Conservation (phyloP, 2,888 invertebrate species). For the Ophioninae sp. region DNA sequence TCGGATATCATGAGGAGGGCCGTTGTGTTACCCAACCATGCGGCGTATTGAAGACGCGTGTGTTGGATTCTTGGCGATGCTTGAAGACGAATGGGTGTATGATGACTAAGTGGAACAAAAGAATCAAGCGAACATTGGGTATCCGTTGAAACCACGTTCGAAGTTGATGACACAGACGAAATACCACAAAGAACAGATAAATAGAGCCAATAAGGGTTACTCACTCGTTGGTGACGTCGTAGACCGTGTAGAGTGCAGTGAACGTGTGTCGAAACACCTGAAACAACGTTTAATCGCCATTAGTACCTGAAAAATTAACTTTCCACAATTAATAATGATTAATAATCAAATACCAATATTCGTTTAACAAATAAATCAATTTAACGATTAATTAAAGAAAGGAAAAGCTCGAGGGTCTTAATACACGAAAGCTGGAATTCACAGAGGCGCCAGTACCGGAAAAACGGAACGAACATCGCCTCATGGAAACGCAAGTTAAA, state of each 20-base stretch:
- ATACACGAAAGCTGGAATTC: too few relatives aligned
- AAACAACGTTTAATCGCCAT: constrained; percentile 76
- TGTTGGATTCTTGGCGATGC: constrained; percentile 86
- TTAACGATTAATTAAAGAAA: too few relatives aligned
- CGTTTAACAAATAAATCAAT: too few relatives aligned
- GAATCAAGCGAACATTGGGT: not conserved
- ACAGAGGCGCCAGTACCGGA: too few relatives aligned
- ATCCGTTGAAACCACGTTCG: not conserved
- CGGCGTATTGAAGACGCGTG: constrained; percentile 91
- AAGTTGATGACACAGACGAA: too few relatives aligned
- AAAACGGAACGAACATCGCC: constrained; percentile 16
- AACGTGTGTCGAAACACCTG: constrained; percentile 93
- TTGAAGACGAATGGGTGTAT: constrained; percentile 92
- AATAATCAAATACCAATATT: not conserved
- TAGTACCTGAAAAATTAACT: not conserved
- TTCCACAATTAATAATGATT: not conserved
- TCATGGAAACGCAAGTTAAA: constrained; percentile 18
- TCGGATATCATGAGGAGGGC: constrained; percentile 90
- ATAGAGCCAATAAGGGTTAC: constrained; percentile 76
- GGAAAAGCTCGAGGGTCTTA: too few relatives aligned
- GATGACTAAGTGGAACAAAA: constrained; percentile 84
- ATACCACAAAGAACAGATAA: not conserved
- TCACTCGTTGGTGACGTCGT: constrained; percentile 95
- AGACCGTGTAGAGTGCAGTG: constrained; percentile 94
- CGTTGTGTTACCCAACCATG: constrained; percentile 91